phyloP scores from a whole-genome alignment of 2,797 vertebrate genomes.

The Acanthurus leucopareius region DNA sequence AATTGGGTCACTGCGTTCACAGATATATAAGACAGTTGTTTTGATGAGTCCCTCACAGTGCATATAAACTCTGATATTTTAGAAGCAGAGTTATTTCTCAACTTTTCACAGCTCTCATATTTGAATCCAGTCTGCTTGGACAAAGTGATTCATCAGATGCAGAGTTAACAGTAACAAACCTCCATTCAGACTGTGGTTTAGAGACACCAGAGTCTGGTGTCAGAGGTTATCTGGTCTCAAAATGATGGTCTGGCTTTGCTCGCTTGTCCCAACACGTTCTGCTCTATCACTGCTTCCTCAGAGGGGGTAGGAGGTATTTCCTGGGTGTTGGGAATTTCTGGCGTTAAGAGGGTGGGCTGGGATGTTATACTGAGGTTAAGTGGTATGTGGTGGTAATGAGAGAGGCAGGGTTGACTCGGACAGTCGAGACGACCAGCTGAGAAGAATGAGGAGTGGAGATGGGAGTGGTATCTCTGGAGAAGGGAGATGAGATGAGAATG shows the following conservation, averaged over 20 bases:
- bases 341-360: slow-evolving; percentile 61
- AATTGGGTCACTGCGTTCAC: slow-evolving; percentile 50
- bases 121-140: slow-evolving; percentile 12
- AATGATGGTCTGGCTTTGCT: slow-evolving; percentile 50
- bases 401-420: slow-evolving; percentile 38
- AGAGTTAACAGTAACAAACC: slow-evolving; percentile 24
- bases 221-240: slow-evolving; percentile 67
- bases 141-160: slow-evolving; percentile 31
- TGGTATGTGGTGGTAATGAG: slow-evolving; percentile 71
- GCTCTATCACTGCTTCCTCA: slow-evolving; percentile 38
- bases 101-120: slow-evolving; percentile 20
- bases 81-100: slow-evolving; percentile 6
- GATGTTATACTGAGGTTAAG: slow-evolving; percentile 60
- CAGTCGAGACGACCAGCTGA: slow-evolving; percentile 10
- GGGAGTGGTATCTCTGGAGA: slow-evolving; percentile 28
- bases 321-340: slow-evolving; percentile 56
- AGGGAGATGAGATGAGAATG: background rate
- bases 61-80: slow-evolving; percentile 35
- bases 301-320: slow-evolving; percentile 34
- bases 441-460: slow-evolving; percentile 50
- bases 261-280: slow-evolving; percentile 57
- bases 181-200: slow-evolving; percentile 28
- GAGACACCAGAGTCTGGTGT: slow-evolving; percentile 38
- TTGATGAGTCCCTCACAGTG: slow-evolving; percentile 22
- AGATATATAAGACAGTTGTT: slow-evolving; percentile 32